Conservation (phyloP, 2,888 invertebrate genomes). For the Chirona hameri region DNA sequence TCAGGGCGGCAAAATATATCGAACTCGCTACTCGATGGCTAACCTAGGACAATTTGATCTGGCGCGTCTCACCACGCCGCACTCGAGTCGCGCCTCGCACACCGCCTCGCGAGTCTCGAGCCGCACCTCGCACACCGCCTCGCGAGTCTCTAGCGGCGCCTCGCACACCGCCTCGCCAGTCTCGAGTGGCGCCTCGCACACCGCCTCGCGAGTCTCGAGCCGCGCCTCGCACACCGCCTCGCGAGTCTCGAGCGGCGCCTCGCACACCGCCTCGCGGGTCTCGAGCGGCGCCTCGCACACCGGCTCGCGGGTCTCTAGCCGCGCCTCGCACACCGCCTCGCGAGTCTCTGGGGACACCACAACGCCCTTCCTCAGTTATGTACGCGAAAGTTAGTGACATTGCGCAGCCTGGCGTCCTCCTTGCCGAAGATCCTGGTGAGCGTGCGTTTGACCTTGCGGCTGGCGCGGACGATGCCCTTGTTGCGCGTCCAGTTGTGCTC, state of each 20-base stretch:
- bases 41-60: not conserved
- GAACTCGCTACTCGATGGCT: not conserved
- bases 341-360: not conserved
- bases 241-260: too few species aligned
- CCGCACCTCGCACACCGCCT: not conserved
- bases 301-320: not conserved
- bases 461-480: conserved; percentile 75
- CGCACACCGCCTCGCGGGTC: not conserved
- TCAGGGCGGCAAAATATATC: not conserved
- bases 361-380: conserved; percentile 42
- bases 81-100: not conserved
- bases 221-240: not conserved
- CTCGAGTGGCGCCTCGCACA: not conserved
- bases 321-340: not conserved
- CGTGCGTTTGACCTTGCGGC: conserved; percentile 81
- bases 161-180: not conserved
- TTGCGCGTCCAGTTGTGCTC: conserved; percentile 77
- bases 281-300: not conserved
- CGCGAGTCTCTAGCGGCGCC: not conserved
- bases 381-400: conserved; percentile 83
- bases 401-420: conserved; percentile 78
- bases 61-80: too few species aligned
- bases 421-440: conserved; percentile 87
- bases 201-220: not conserved
- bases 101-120: not conserved